These are phyloP conservation scores for Diplodus puntazzo DNA, from an alignment of 2,797 vertebrate genomes.

Conservation along the genomic window DNA sequence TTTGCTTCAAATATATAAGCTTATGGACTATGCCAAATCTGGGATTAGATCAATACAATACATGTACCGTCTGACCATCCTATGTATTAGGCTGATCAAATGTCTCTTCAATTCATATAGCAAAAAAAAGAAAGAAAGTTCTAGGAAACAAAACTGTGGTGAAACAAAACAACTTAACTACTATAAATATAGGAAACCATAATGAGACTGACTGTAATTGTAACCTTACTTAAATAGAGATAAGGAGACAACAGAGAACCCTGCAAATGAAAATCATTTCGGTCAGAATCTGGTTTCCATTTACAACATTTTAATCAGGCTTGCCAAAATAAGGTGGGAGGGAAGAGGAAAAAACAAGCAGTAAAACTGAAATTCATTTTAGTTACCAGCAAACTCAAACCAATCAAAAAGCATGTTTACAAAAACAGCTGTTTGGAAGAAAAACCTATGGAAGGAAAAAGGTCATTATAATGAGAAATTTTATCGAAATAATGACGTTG, in stretches of 20 bases:
- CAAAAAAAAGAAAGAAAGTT: slow-evolving; percentile 21
- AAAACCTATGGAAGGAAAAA: too few relatives aligned
- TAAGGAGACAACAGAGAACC: not conserved
- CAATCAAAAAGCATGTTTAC: slow-evolving; percentile 1
- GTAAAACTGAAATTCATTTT: not conserved
- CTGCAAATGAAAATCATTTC: slow-evolving; percentile 28
- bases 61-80: slow-evolving; percentile 50
- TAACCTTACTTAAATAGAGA: not conserved
- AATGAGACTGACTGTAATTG: not conserved
- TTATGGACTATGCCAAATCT: slow-evolving; percentile 76
- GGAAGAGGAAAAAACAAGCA: slow-evolving; percentile 3
- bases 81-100: slow-evolving; percentile 51
- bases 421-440: slow-evolving; percentile 2
- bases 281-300: slow-evolving; percentile 32
- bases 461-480: too few relatives aligned
- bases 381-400: not conserved
- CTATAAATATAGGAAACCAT: not conserved
- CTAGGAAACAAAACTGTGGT: not conserved
- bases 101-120: slow-evolving; percentile 6
- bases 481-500: too few relatives aligned
- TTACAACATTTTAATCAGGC: slow-evolving; percentile 37
- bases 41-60: slow-evolving; percentile 79
- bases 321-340: slow-evolving; percentile 13
- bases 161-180: not conserved
- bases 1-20: slow-evolving; percentile 73